Conservation (phyloP, 2,888 invertebrate species). For the Latrodectus hesperus region DNA sequence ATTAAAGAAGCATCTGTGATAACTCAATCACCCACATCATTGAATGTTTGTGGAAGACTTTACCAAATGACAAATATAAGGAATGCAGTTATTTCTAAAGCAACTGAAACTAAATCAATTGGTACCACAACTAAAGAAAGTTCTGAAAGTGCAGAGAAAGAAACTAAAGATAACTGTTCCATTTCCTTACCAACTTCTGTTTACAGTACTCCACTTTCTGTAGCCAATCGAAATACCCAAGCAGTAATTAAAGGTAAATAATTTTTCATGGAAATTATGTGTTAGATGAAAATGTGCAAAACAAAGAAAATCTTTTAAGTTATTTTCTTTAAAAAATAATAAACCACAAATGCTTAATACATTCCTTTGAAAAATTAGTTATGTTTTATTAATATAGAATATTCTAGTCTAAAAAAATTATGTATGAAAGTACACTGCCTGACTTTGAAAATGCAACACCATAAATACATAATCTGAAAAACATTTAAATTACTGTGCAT, state of each 20-base stretch:
- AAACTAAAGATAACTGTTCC: slow-evolving; percentile 25
- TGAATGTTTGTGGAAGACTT: slow-evolving; percentile 57
- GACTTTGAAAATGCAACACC: too few species aligned
- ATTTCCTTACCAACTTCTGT: slow-evolving; percentile 31
- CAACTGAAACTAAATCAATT: slow-evolving; percentile 32
- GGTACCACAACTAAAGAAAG: slow-evolving; percentile 31
- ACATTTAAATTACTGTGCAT: too few species aligned
- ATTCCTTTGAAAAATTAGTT: too few species aligned
- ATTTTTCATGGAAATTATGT: not conserved
- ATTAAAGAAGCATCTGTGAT: slow-evolving; percentile 47
- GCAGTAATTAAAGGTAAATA: slow-evolving; percentile 48
- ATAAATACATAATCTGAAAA: too few species aligned
- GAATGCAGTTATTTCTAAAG: slow-evolving; percentile 55
- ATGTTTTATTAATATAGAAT: too few species aligned
- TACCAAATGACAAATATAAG: slow-evolving; percentile 62
- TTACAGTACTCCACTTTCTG: slow-evolving; percentile 22
- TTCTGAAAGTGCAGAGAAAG: slow-evolving; percentile 38
- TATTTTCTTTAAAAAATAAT: too few species aligned
- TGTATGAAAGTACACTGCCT: too few species aligned
- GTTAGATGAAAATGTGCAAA: too few species aligned
- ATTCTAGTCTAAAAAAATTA: too few species aligned
- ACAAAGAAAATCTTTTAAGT: too few species aligned
- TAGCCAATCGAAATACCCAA: slow-evolving; percentile 51
- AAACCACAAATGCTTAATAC: too few species aligned
- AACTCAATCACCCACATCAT: slow-evolving; percentile 47